Percentiles rank a stretch among this genome's conserved stretches.
Conservation (phyloP, 2,113 vertebrate species). For the Coracopsis vasa region DNA sequence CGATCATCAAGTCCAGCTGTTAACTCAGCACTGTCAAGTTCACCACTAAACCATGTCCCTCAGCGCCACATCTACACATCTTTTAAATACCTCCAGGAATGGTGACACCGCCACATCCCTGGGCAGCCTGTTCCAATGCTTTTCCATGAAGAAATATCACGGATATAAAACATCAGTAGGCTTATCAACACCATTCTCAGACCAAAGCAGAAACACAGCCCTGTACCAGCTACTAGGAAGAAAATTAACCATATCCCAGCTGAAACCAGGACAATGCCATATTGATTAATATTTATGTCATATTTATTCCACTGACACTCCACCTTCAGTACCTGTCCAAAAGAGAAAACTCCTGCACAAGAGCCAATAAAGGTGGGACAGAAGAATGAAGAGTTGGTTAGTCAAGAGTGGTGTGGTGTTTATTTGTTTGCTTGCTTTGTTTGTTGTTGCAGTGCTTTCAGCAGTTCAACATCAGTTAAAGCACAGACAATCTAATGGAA, state of each 20-base stretch:
- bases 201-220: background rate
- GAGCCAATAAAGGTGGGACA: background rate
- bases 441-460: background rate
- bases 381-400: background rate
- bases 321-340: background rate
- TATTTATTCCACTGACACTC: background rate
- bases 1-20: background rate
- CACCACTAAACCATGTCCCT: background rate
- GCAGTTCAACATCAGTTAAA: background rate
- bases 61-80: background rate
- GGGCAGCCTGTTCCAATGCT: background rate
- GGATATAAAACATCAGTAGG: background rate
- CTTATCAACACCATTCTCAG: background rate
- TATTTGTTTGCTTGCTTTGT: background rate
- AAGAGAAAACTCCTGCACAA: background rate
- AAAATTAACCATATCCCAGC: background rate
- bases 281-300: background rate
- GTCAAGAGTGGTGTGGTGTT: background rate
- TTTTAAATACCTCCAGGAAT: background rate
- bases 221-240: background rate
- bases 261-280: background rate
- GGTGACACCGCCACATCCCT: fast-evolving
- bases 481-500: background rate
- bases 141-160: background rate
- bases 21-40: background rate